Evolutionary conservation across 2,888 invertebrate species (phyloP), one percentile per base, ranked within the genome.

Genomic region (Marasmarcha lunaedactyla): DNA sequence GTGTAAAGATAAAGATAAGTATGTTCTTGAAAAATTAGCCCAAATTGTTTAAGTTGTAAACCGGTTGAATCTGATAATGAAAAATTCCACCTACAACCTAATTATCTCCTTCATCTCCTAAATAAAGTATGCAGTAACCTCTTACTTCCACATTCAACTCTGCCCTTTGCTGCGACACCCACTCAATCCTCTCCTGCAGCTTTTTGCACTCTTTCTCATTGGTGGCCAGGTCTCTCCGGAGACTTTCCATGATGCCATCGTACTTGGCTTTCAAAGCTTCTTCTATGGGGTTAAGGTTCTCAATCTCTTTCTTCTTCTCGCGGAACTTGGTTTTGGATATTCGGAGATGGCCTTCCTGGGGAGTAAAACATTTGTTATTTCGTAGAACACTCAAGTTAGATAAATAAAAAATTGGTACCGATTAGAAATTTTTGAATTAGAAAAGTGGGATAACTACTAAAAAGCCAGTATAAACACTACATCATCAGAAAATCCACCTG

Each of bases 141-240:
- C 38, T 41, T 40, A 81, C 83, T 73, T 83, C 78, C 15, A 71
- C 76, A 35, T 65, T 63, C 1, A 83, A 51, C 44, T 81, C 81
- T 0, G 71, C 81, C 1, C 83, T 53, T 33, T 71, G 52, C 13
- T 63, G 53, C 14, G 78, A 77, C 33, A 81, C 77, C 78, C 79
- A 81, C 48, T 79, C 81, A 15, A 83, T 83, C 55, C 78, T 78
- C 25, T 77, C 74, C 48, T 83, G 83, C 6, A 83, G 58, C 39
- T 65, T 68, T 55, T 65, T 71, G 51, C 81, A 79, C 39, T 83
- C 81, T 44, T 59, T 67, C 56, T 81, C 81, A 39, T 78, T 81
- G 43, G 39, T 45, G 5, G 57, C 43, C 46, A 83, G 58, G 48
- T 83, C 81, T 0, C 41, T 50, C 5, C 69, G 61, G 26, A 83